Percentiles rank a stretch among this genome's conserved stretches.
phyloP scores from a whole-genome alignment of 2,888 invertebrate genomes.

The Nephrotoma appendiculata region DNA sequence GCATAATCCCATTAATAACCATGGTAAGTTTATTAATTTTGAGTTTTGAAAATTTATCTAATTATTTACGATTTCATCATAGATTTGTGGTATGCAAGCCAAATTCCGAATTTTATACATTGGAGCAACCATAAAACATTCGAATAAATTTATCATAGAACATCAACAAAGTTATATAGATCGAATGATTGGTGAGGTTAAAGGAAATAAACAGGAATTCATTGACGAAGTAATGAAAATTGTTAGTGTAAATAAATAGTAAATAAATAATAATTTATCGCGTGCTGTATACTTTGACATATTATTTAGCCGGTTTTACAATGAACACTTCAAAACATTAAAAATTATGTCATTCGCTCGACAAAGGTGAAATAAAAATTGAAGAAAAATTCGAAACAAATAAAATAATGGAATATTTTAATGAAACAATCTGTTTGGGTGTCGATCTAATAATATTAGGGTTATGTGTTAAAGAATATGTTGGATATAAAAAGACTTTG shows the following conservation, averaged over 20 bases:
- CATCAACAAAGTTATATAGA: constrained; percentile 53
- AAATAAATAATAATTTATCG: neutral
- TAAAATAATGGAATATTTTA: constrained; percentile 53
- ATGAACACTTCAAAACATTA: neutral
- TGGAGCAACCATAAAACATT: constrained; percentile 66
- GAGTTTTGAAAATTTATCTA: neutral
- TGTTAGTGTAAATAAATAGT: neutral
- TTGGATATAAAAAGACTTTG: constrained; percentile 56
- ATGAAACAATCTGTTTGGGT: constrained; percentile 58
- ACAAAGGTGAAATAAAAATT: neutral
- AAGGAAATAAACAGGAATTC: constrained; percentile 43
- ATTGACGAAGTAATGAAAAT: neutral
- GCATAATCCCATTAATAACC: constrained; percentile 53
- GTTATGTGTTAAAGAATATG: constrained; percentile 58
- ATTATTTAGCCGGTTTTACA: neutral
- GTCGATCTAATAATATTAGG: constrained; percentile 61
- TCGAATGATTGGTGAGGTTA: constrained; percentile 42
- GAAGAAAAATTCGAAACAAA: neutral
- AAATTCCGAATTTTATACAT: constrained; percentile 51
- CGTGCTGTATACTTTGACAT: neutral
- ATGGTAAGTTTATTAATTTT: constrained; percentile 22
- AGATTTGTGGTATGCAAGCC: constrained; percentile 45
- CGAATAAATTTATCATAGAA: constrained; percentile 55
- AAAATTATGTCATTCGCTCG: neutral
- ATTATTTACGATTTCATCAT: neutral